Evolutionary conservation across 2,888 invertebrate genomes (phyloP), one percentile per base, ranked within the genome.

Genomic region (Periphyllus acericola): DNA sequence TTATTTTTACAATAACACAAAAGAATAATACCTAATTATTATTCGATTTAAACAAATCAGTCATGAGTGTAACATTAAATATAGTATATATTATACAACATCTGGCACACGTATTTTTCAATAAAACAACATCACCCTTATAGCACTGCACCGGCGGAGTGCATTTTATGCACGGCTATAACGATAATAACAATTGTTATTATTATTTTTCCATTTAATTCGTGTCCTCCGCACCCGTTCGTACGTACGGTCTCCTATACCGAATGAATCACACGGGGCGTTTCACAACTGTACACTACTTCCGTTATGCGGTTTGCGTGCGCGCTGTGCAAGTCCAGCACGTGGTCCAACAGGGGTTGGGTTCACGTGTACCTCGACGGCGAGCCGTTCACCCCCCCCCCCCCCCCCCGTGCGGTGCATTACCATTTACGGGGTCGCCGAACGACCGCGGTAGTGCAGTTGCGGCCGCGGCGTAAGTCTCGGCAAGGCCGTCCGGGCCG

Each of bases 381-480:
- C 34, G 74, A 3, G 3, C 32, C 71, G 34, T 74, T 74, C 74
- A 36, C 71, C 71, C n/a, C n/a, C n/a, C n/a, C n/a, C n/a, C n/a
- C 71, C 17, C 8, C 5, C 29, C 29, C 71, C 74, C 19, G 72
- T 72, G 72, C 32, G 34, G 17, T 19, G 72, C 19, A 68, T 34
- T 68, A 3, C 68, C 25, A 29, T n/a, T 21, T 34, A 14, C 71
- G 71, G 76, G 76, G 76, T 76, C 76, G 76, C n/a, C 76, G 46
- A 76, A 76, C 76, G 52, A 75, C 75, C 75, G 36, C 36, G 19
- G 29, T 32, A 11, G 75, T 36, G 75, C 40, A 29, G 29, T 14
- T 21, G 60, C 66, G n/a, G 66, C 25, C 8, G 25, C 34, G 9
- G 0, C 34, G 11, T 29, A 21, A 32, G 75, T n/a, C 11, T 2